Evolutionary conservation across 1,140 invertebrate species (phyloP).

Genomic region (Apolygus lucorum): DNA sequence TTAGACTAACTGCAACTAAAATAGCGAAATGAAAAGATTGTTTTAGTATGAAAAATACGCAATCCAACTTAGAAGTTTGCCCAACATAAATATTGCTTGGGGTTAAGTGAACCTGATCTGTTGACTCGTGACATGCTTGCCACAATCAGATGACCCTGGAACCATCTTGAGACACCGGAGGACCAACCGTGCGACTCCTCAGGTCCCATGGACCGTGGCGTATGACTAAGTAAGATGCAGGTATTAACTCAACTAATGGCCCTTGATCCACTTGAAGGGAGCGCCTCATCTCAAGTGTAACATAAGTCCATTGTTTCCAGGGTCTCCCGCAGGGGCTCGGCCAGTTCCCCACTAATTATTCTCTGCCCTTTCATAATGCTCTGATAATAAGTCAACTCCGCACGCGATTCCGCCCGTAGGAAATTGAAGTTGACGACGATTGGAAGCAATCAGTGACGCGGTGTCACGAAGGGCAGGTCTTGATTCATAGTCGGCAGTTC

Average conservation of each 20-base stretch:
- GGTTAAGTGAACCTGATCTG: too few species aligned
- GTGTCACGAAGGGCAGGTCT: too few species aligned
- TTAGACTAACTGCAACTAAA: too few species aligned
- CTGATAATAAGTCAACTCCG: constrained; percentile 7
- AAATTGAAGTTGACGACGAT: neutral
- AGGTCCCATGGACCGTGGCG: constrained; percentile 4
- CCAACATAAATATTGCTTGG: too few species aligned
- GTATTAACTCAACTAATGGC: constrained; percentile 15
- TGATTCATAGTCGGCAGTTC: too few species aligned
- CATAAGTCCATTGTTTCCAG: constrained; percentile 9
- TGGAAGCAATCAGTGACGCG: neutral
- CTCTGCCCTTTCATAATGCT: neutral
- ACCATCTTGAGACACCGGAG: too few species aligned
- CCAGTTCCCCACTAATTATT: constrained; percentile 4
- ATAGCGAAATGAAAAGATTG: too few species aligned
- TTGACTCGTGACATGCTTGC: too few species aligned
- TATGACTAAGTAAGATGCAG: constrained; percentile 12
- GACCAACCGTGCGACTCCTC: neutral
- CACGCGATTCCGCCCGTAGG: neutral
- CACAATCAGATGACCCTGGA: too few species aligned
- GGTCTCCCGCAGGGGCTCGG: neutral
- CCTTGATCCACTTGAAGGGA: constrained; percentile 9
- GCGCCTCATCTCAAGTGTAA: constrained; percentile 16
- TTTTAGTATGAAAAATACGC: too few species aligned
- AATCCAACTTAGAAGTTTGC: too few species aligned